Base-by-base conservation (phyloP, 2,113 vertebrate species). In the Anser brachyrhynchus region DNA sequence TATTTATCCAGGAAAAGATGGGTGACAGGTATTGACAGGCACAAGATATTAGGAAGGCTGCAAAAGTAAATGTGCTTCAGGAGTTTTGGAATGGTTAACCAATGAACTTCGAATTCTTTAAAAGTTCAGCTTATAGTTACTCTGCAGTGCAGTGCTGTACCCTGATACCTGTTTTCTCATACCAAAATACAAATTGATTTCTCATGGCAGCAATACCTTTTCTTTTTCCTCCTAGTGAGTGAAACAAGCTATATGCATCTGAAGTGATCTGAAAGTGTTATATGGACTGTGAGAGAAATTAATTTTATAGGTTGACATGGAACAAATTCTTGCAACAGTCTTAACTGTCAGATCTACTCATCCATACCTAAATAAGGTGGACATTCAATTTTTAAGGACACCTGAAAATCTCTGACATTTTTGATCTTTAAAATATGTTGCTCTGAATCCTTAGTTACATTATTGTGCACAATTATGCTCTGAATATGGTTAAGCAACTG, bases 11-110 rank as follows among this genome's bases (percentile, higher is more conserved):
- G 72, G 57, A 92, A 62, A 89, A 72, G 62, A 69, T 75, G 69
- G 72, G 76, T 72, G 90, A 69, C 90, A 82, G 41, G 54, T 95
- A 95, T 92, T 92, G 90, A 79, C 94, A 82, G 52, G 46, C 85
- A 81, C 73, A 66, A 90, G 87, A 76, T 87, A 92, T 84, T 70
- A 65, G 33, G 41, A 89, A 79, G 25, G 37, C 20, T 67, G 79
- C 55, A 77, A 83, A 95, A 88, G 72, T 67, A 92, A 92, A 86
- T 73, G 31, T 88, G 70, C 90, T 94, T 79, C 28, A 69, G 85
- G 78, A 90, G 44, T 90, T 95, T 77, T 89, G 64, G 74, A 71
- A 58, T 43, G 61, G 37, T 70, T 75, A 90, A 78, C 26, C 31
- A 52, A 65, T 43, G 61, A 46, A n/a, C 37, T 78, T 43, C 41